Conservation (phyloP, 2,113 vertebrate species). For the Ornithorhynchus anatinus region DNA sequence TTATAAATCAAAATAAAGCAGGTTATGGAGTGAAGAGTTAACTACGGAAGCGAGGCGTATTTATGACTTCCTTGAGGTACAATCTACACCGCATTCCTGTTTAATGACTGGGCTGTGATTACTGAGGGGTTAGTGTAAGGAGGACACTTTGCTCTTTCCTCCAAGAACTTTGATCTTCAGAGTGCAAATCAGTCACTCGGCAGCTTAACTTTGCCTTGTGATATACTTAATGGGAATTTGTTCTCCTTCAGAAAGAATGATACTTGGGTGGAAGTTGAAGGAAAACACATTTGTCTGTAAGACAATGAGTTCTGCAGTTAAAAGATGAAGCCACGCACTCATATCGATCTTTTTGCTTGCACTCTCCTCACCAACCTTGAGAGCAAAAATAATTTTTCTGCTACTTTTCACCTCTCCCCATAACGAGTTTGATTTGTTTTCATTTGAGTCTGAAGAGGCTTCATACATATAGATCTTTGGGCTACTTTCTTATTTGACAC, state of each 20-base stretch:
- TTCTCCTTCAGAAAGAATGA: not conserved
- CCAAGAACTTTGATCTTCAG: not conserved
- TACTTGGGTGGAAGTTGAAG: not conserved
- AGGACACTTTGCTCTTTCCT: not conserved
- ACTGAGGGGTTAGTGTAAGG: not conserved
- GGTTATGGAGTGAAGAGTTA: conserved; percentile 2
- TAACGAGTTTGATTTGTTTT: no score
- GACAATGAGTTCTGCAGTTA: not conserved
- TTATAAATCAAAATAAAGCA: conserved; percentile 28
- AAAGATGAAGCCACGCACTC: not conserved
- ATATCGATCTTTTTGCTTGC: not conserved
- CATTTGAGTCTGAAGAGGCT: no score
- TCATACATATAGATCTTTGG: no score
- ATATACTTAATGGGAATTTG: not conserved
- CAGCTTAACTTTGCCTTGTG: not conserved
- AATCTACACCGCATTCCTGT: not conserved
- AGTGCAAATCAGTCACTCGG: conserved; percentile 7
- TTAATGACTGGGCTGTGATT: not conserved
- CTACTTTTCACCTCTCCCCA: not conserved
- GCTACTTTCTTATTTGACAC: not conserved
- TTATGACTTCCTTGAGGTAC: conserved; percentile 1
- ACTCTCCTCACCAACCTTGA: not conserved
- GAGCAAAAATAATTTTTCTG: not conserved
- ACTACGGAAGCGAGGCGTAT: not conserved
- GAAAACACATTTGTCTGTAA: not conserved